phyloP scores from a whole-genome alignment of 2,888 invertebrate genomes.

The Rhaphigaster nebulosa region DNA sequence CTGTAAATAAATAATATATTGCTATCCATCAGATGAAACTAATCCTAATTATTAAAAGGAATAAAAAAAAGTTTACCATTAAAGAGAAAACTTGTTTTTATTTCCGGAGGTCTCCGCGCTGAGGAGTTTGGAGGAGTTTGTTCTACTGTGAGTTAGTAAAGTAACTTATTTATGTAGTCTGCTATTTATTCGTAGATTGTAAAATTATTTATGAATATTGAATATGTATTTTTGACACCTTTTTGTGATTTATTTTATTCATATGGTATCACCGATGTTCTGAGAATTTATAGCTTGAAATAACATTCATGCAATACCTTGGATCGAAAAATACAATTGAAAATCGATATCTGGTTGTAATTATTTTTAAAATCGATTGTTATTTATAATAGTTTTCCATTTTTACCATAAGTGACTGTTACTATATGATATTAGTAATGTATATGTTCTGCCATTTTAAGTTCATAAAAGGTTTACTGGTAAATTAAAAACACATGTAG shows the following conservation, averaged over 20 bases:
- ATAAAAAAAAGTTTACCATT: slow-evolving; percentile 5
- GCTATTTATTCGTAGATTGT: not conserved
- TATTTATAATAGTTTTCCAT: too few species aligned
- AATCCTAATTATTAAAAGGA: not conserved
- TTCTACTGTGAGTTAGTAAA: slow-evolving; percentile 19
- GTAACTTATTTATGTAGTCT: not conserved
- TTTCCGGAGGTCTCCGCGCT: not conserved
- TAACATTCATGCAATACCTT: too few species aligned
- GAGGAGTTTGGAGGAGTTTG: not conserved
- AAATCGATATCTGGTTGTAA: too few species aligned
- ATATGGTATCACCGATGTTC: not conserved
- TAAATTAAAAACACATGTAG: too few species aligned
- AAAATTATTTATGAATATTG: not conserved
- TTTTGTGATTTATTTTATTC: not conserved
- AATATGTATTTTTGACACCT: not conserved
- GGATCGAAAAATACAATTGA: too few species aligned
- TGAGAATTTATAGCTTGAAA: too few species aligned
- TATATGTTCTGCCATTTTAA: too few species aligned
- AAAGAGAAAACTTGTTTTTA: slow-evolving; percentile 32
- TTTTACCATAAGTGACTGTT: too few species aligned
- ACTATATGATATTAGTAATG: too few species aligned
- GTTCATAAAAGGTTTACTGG: too few species aligned
- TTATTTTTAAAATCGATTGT: too few species aligned
- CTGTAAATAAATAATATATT: not conserved
- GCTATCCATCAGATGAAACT: not conserved